These are phyloP conservation scores for Acromyrmex charruanus DNA, from an alignment of 1,140 invertebrate genomes.

Conservation along the genomic window DNA sequence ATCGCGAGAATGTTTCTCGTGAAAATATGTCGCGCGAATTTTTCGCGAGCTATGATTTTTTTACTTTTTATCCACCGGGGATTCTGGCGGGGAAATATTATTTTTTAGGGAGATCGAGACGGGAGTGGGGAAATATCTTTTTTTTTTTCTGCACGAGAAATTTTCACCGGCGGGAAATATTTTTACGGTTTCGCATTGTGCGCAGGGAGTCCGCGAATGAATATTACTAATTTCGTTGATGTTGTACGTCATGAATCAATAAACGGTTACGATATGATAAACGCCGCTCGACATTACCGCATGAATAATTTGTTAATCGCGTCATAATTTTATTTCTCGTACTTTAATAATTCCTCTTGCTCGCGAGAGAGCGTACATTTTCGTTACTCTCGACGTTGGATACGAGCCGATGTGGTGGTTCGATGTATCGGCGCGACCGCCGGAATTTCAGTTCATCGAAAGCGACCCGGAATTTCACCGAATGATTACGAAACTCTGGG, in stretches of 20 bases:
- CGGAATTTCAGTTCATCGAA: constrained; percentile 70
- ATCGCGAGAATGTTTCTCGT: constrained; percentile 53
- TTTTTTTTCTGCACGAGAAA: not conserved
- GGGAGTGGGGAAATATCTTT: not conserved
- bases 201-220: not conserved
- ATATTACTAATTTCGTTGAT: constrained; percentile 29
- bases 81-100: constrained; percentile 36
- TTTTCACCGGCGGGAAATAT: constrained; percentile 8
- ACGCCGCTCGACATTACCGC: not conserved
- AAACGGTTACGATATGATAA: constrained; percentile 5
- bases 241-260: constrained; percentile 17
- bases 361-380: constrained; percentile 17
- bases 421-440: constrained; percentile 23
- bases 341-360: constrained; percentile 25
- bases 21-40: constrained; percentile 46
- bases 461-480: constrained; percentile 73
- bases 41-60: constrained; percentile 38
- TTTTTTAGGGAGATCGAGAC: constrained; percentile 30
- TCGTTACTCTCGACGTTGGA: not conserved
- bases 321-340: not conserved
- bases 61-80: not conserved
- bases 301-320: constrained; percentile 37
- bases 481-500: constrained; percentile 66
- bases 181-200: not conserved
- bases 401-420: not conserved